Evolutionary conservation across 1,140 invertebrate species (phyloP), one percentile per base, ranked within the genome.

Genomic region (Ylistrum balloti): DNA sequence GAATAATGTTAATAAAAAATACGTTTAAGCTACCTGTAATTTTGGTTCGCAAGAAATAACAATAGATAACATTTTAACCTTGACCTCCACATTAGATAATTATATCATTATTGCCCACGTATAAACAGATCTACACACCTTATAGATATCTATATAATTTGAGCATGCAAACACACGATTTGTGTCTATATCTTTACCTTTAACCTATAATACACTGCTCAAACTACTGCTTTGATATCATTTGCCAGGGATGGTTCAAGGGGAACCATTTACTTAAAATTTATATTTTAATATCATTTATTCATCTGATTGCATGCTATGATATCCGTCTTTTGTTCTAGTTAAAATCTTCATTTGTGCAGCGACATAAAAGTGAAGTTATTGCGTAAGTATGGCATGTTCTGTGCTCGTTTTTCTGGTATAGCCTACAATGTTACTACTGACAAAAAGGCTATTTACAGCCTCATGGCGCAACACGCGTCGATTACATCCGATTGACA

Each of bases 201-300:
- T 74, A 5, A 0, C 28, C 9, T 74, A 17, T 74, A n/a, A 28
- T 74, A 74, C n/a, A 74, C 22, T 28, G 28, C 9, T 28, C 56
- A 74, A 74, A 28, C 15, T 74, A 74, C 28, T 17, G 56, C n/a
- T 74, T 74, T 74, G 5, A 74, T 74, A 74, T 74, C 56, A 74
- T 74, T 74, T 74, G 56, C 17, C 41, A 74, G n/a, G 56, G n/a
- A 74, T 2, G 22, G 9, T 74, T 74, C 56, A 28, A 11, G 56
- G 17, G 11, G 22, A 74, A 74, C 28, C 28, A 74, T n/a, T 28
- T n/a, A 74, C 22, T 74, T 74, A 74, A n/a, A 28, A 28, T n/a
- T n/a, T 74, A 74, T n/a, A 74, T 74, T 74, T 74, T 74, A 74
- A 74, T 74, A 74, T 74, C 56, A 74, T 74, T 74, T 74, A n/a